phyloP scores from a whole-genome alignment of 2,888 invertebrate genomes.

The Andrena marginata region DNA sequence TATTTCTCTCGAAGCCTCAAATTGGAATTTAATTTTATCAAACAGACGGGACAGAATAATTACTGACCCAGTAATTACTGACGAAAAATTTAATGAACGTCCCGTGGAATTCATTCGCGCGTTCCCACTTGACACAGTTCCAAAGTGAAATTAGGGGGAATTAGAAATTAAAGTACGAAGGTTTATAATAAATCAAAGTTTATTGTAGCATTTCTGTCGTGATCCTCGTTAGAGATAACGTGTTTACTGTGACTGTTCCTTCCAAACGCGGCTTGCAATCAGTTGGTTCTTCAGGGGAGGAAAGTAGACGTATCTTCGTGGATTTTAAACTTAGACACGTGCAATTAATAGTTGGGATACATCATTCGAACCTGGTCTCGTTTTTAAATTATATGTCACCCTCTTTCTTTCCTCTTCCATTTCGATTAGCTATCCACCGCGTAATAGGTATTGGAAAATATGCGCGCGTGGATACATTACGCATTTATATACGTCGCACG shows the following conservation, averaged over 20 bases:
- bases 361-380: neutral
- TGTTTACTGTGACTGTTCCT: constrained; percentile 20
- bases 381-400: neutral
- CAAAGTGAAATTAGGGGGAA: too few species aligned
- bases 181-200: constrained; percentile 13
- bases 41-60: too few species aligned
- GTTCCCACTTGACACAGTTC: too few species aligned
- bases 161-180: neutral
- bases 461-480: constrained; percentile 9
- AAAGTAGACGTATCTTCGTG: too few species aligned
- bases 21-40: too few species aligned
- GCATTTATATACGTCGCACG: constrained; percentile 51
- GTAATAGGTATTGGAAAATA: neutral
- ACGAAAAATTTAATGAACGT: too few species aligned
- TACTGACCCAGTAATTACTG: too few species aligned
- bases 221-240: constrained; percentile 36
- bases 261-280: constrained; percentile 10
- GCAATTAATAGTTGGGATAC: too few species aligned
- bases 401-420: neutral
- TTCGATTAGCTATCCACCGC: neutral
- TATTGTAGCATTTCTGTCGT: neutral
- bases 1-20: too few species aligned
- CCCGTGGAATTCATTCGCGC: too few species aligned
- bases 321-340: too few species aligned
- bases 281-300: neutral